phyloP scores from a whole-genome alignment of 2,797 vertebrate species.

The Acrossocheilus fasciatus region DNA sequence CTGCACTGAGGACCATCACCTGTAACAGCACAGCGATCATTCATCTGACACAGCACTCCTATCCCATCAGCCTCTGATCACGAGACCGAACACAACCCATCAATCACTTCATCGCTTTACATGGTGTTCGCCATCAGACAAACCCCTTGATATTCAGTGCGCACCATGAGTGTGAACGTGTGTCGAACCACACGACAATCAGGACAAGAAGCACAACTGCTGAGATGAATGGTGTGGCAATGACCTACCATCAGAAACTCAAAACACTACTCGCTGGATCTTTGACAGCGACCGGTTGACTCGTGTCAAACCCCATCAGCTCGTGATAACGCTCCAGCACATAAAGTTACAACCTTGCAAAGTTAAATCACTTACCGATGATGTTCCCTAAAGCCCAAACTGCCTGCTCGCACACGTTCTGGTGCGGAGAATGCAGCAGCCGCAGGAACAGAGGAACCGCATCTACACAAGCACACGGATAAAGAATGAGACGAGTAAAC shows the following conservation, averaged over 20 bases:
- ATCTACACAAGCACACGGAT: constrained; percentile 75
- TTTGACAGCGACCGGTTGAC: not conserved
- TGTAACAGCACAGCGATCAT: constrained; percentile 65
- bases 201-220: not conserved
- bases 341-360: not conserved
- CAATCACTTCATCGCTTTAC: not conserved
- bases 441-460: constrained; percentile 97
- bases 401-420: constrained; percentile 98
- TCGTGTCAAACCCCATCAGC: not conserved
- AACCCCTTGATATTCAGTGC: not conserved
- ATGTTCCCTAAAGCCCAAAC: constrained; percentile 99
- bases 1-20: constrained; percentile 98
- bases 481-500: not conserved
- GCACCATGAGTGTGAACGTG: not conserved
- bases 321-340: not conserved
- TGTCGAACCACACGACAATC: not conserved
- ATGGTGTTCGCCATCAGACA: not conserved
- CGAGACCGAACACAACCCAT: not conserved
- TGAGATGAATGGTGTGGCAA: not conserved
- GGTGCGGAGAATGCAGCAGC: constrained; percentile 95
- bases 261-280: not conserved
- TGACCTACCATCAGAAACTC: not conserved
- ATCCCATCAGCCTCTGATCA: not conserved
- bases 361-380: constrained; percentile 85
- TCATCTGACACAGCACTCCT: not conserved